A percentile compares a stretch with the other conserved stretches of the same genome.
These are phyloP conservation scores for Callipepla squamata DNA, from an alignment of 2,113 vertebrate species.

Conservation along the genomic window DNA sequence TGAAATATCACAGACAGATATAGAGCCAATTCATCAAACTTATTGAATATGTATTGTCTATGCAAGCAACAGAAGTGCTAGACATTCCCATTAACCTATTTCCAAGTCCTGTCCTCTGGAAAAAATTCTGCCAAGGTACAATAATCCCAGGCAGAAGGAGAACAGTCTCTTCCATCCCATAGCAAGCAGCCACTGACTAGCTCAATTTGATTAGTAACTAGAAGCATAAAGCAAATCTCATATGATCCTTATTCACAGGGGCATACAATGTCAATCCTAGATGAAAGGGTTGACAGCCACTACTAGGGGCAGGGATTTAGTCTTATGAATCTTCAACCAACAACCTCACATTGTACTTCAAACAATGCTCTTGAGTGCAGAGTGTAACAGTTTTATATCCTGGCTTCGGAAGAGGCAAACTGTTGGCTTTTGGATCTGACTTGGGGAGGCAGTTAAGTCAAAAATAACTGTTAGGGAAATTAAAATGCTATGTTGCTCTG, in stretches of 20 bases:
- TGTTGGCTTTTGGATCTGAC: background rate
- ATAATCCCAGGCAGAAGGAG: background rate
- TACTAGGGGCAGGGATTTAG: background rate
- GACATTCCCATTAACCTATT: background rate
- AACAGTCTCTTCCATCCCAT: background rate
- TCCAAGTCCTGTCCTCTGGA: background rate
- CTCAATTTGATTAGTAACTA: background rate
- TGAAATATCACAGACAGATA: background rate
- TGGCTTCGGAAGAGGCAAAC: background rate
- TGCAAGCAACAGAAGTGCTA: background rate
- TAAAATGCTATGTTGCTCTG: constrained; percentile 1
- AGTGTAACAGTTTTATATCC: background rate
- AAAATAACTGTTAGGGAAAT: background rate
- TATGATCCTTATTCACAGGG: background rate
- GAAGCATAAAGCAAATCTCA: background rate
- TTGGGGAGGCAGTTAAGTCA: background rate
- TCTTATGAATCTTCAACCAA: background rate
- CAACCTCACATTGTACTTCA: background rate
- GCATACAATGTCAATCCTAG: background rate
- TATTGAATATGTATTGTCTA: background rate
- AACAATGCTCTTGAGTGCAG: background rate
- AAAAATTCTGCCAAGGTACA: background rate
- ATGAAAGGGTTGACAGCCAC: background rate
- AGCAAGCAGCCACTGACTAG: background rate
- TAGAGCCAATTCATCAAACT: background rate